Conservation (phyloP, 2,888 invertebrate genomes). For the Ormyrus rosae region DNA sequence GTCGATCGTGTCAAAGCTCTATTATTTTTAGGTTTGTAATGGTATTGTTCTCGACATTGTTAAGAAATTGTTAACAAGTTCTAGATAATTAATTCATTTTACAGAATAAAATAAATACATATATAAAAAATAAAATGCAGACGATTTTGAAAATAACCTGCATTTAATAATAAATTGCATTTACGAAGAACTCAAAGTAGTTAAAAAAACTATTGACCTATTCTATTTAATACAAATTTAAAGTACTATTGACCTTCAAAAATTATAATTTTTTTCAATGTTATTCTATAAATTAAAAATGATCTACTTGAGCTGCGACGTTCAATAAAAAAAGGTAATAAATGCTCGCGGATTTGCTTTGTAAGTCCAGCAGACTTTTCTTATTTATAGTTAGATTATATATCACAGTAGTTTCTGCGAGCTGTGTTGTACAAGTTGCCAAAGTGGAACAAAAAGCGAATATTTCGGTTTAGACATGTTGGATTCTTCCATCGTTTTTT, state of each 20-base stretch:
- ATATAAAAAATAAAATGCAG: too few relatives aligned
- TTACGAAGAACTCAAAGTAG: too few relatives aligned
- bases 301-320: neutral
- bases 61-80: too few relatives aligned
- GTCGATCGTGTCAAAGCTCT: neutral
- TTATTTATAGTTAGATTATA: conserved; percentile 10
- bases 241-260: neutral
- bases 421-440: neutral
- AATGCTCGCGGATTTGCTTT: neutral
- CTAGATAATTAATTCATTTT: too few relatives aligned
- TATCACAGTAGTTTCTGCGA: conserved; percentile 27
- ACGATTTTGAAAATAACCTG: too few relatives aligned
- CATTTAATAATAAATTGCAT: too few relatives aligned
- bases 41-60: too few relatives aligned
- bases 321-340: neutral
- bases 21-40: too few relatives aligned
- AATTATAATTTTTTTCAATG: neutral
- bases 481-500: too few relatives aligned
- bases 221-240: neutral
- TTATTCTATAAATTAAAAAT: neutral
- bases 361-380: conserved; percentile 4
- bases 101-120: too few relatives aligned
- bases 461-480: neutral
- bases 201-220: too few relatives aligned
- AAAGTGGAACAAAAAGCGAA: neutral